Evolutionary conservation across 2,113 vertebrate species (phyloP).

Genomic region (Procavia capensis): DNA sequence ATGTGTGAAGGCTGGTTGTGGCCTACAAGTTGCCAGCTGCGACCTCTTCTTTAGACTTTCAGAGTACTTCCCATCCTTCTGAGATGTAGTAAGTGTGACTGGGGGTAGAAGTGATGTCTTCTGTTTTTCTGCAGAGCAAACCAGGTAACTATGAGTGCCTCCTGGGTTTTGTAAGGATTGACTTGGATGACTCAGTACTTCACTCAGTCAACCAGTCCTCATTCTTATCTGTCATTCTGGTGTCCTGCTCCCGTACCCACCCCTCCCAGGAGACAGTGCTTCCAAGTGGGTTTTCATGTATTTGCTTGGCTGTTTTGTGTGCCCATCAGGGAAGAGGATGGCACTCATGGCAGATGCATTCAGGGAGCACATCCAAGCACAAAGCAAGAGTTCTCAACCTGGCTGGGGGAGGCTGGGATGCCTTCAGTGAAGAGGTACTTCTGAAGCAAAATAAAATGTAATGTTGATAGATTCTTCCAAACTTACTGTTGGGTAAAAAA

Average conservation of each 20-base stretch:
- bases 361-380: not conserved
- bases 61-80: not conserved
- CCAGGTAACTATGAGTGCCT: not conserved
- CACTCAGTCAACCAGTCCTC: not conserved
- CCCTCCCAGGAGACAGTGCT: not conserved
- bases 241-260: too few relatives aligned
- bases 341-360: not conserved
- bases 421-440: not conserved
- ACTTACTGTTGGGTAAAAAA: not conserved
- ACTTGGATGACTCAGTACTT: not conserved
- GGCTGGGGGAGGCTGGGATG: not conserved
- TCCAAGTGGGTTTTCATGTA: not conserved
- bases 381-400: not conserved
- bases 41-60: not conserved
- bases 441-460: not conserved
- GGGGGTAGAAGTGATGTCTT: not conserved
- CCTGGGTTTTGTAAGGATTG: not conserved
- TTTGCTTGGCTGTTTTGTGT: not conserved
- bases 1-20: not conserved
- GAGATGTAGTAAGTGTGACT: not conserved
- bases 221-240: not conserved
- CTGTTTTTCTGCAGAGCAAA: not conserved
- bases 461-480: not conserved
- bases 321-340: not conserved
- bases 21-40: not conserved